Conservation (phyloP, 2,113 vertebrate genomes). For the Crypturellus undulatus region DNA sequence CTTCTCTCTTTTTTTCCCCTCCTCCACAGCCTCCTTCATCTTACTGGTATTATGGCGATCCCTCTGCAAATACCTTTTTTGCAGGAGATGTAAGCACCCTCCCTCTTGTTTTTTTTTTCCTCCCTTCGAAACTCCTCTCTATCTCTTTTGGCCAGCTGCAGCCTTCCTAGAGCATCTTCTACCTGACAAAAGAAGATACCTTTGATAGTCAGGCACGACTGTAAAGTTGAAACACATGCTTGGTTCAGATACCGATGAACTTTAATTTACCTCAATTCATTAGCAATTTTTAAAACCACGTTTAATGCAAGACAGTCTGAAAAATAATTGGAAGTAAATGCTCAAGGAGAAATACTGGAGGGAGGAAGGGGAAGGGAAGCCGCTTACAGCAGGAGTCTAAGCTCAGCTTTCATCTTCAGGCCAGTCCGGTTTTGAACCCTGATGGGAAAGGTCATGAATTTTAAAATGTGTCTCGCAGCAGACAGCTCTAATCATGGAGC, state of each 20-base stretch:
- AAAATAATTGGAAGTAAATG: constrained; percentile 72
- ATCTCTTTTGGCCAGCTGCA: constrained; percentile 72
- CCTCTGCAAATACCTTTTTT: constrained; percentile 48
- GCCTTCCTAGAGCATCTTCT: constrained; percentile 40
- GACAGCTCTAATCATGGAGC: constrained; percentile 73
- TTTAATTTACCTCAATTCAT: constrained; percentile 70
- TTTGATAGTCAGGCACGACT: constrained; percentile 62
- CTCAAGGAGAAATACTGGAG: constrained; percentile 33
- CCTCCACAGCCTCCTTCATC: background rate
- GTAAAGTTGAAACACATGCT: constrained; percentile 42
- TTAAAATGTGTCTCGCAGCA: constrained; percentile 72
- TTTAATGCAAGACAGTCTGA: constrained; percentile 54
- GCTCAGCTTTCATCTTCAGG: constrained; percentile 72
- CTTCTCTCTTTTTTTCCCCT: background rate
- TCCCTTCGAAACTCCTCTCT: constrained; percentile 32
- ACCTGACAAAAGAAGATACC: constrained; percentile 74
- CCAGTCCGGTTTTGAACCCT: constrained; percentile 71
- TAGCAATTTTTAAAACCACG: constrained; percentile 55
- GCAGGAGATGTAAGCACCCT: background rate
- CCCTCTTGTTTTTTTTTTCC: background rate
- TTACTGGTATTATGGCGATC: constrained; percentile 30
- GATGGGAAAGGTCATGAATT: constrained; percentile 78
- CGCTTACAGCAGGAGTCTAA: constrained; percentile 43
- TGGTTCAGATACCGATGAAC: constrained; percentile 65
- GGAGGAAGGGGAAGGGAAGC: constrained; percentile 23